phyloP scores from a whole-genome alignment of 2,113 vertebrate genomes.

The Alligator sinensis region DNA sequence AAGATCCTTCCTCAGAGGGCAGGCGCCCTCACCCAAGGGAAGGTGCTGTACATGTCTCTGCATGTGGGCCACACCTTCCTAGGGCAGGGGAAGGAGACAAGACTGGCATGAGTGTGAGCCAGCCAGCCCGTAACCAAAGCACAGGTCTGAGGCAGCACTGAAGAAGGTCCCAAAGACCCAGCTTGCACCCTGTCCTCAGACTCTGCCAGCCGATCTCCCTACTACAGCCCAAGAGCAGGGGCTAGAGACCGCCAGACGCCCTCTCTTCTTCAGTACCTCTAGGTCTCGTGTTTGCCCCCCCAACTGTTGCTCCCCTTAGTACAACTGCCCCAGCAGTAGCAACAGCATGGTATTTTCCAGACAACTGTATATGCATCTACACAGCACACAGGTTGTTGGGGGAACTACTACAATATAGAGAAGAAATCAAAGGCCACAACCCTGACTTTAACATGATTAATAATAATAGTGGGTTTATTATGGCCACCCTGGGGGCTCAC shows the following conservation, averaged over 20 bases:
- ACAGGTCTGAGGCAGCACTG: slow-evolving; percentile 22
- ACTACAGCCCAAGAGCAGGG: background rate
- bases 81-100: slow-evolving; percentile 49
- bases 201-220: background rate
- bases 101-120: slow-evolving; percentile 58
- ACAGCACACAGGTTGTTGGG: background rate
- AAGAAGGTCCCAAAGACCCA: background rate
- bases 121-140: slow-evolving; percentile 48
- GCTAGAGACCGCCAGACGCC: background rate
- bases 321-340: background rate
- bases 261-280: background rate
- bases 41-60: background rate
- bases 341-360: background rate
- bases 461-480: background rate
- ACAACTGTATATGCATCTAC: background rate
- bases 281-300: background rate
- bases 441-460: background rate
- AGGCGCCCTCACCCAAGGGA: background rate
- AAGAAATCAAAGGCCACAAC: background rate
- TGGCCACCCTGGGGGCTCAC: background rate
- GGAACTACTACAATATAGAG: background rate
- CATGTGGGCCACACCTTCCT: background rate
- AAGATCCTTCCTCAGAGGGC: too few relatives aligned
- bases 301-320: background rate
- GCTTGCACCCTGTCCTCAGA: background rate